Evolutionary conservation across 2,113 vertebrate genomes (phyloP).

Genomic region (Vireo altiloquus): DNA sequence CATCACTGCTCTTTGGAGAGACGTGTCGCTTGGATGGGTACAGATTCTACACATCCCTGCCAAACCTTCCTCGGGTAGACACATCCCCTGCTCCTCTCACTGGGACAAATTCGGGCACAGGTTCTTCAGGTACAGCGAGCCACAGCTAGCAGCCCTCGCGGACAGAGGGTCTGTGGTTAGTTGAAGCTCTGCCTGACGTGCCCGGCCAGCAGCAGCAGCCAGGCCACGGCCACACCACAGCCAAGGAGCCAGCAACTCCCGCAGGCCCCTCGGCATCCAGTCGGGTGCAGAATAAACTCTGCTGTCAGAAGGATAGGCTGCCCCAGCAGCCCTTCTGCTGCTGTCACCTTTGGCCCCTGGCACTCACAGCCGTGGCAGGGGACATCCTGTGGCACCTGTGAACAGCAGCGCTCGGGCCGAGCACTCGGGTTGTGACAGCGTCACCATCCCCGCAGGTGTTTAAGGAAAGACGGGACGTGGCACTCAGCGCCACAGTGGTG

Average conservation of each 20-base stretch:
- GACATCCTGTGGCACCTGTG: background rate
- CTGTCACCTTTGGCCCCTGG: no score
- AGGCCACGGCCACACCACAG: background rate
- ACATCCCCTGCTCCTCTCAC: background rate
- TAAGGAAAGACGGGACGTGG: background rate
- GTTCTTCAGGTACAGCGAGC: background rate
- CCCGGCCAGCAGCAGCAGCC: background rate
- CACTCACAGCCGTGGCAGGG: background rate
- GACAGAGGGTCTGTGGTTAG: fast-evolving
- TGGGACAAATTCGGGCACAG: background rate
- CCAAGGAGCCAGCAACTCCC: background rate
- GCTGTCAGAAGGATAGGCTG: background rate
- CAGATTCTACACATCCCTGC: background rate
- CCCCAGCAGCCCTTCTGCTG: background rate
- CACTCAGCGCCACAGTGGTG: background rate
- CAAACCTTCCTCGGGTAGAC: fast-evolving
- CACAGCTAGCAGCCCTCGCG: fast-evolving
- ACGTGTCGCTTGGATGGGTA: fast-evolving
- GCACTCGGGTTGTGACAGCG: fast-evolving
- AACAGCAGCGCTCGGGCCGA: fast-evolving
- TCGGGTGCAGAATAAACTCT: fast-evolving
- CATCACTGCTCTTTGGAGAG: no score
- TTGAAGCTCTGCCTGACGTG: background rate
- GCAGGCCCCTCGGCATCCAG: background rate
- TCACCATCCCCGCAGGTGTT: background rate